Evolutionary conservation across 2,888 invertebrate genomes (phyloP), one percentile per base, ranked within the genome.

Genomic region (Linnaemya tessellans): DNA sequence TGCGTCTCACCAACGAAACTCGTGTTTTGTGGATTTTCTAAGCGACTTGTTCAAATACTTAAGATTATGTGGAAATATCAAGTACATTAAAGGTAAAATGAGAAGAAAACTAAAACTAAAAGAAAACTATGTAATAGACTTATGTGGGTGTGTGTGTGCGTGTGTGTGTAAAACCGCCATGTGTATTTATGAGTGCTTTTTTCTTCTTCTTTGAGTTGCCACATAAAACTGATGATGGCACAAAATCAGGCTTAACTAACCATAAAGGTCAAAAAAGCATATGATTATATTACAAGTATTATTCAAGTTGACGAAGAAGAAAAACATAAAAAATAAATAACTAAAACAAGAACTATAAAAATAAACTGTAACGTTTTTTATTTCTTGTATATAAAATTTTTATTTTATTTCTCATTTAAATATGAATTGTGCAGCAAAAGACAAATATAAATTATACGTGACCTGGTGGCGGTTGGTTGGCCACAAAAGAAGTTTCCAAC

Each of bases 231-330:
- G 81, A 82, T 79, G 78, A 85, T 82, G 79, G 62, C 79, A 80
- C 56, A 82, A 82, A 71, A 85, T 82, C 75, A 75, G 75, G 79
- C 75, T 85, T 85, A 82, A 85, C 85, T 82, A 85, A 85, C 79
- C 85, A 80, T 82, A 85, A 82, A 85, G 85, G 85, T 82, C 79
- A 75, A 82, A 82, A 70, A 71, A 85, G 79, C 82, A 80, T 82
- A 65, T 85, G 79, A 85, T 82, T 85, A 82, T 74, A 82, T 65
- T 74, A 75, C 74, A 75, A 79, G 75, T 71, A 68, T 70, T 65
- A 65, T 65, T 82, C 54, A 65, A 79, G 80, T 78, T 81, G 77
- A 80, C 51, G 71, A 79, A 35, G 38, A 62, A 30, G 51, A 56
- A 70, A 22, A 15, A 65, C 15, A n/a, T n/a, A 15, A 49, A n/a